phyloP scores from a whole-genome alignment of 2,797 vertebrate species.

The Spondyliosoma cantharus region DNA sequence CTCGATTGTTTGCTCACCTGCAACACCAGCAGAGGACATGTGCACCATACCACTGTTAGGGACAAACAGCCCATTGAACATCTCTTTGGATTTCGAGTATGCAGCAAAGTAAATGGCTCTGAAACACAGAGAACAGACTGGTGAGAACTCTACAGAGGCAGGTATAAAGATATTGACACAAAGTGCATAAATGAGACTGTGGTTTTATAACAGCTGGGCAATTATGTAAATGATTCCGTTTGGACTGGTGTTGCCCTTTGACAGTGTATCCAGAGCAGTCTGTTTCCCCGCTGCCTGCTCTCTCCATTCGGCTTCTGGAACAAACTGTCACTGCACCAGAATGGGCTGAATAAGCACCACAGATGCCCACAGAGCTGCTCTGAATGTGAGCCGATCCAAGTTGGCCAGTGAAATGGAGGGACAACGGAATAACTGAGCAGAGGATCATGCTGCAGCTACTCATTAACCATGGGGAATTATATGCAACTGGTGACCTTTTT shows the following conservation, averaged over 20 bases:
- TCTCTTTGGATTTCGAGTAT: slow-evolving; percentile 96
- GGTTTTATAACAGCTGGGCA: slow-evolving; percentile 45
- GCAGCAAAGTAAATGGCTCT: slow-evolving; percentile 98
- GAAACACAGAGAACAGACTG: slow-evolving; percentile 69
- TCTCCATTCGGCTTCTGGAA: slow-evolving; percentile 74
- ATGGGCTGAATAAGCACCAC: slow-evolving; percentile 78
- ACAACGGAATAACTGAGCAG: slow-evolving; percentile 42
- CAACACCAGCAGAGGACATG: slow-evolving; percentile 93
- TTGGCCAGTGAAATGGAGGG: slow-evolving; percentile 29
- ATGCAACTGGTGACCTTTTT: slow-evolving; percentile 26
- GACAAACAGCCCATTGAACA: slow-evolving; percentile 92
- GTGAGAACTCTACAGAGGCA: slow-evolving; percentile 22
- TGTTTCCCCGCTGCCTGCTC: slow-evolving; percentile 45
- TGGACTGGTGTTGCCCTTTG: slow-evolving; percentile 48
- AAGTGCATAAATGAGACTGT: slow-evolving; percentile 13
- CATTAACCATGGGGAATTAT: slow-evolving; percentile 60
- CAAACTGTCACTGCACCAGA: slow-evolving; percentile 65
- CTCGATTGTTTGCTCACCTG: slow-evolving; percentile 84
- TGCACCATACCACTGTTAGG: slow-evolving; percentile 95
- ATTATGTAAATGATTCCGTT: slow-evolving; percentile 47
- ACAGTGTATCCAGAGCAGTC: slow-evolving; percentile 65
- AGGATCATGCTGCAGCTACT: slow-evolving; percentile 49
- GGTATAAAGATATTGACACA: slow-evolving; percentile 14
- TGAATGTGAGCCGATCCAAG: slow-evolving; percentile 52
- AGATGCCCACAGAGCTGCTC: slow-evolving; percentile 52